Evolutionary conservation across 2,797 vertebrate genomes (phyloP).

Genomic region (Nyctalus aviator): DNA sequence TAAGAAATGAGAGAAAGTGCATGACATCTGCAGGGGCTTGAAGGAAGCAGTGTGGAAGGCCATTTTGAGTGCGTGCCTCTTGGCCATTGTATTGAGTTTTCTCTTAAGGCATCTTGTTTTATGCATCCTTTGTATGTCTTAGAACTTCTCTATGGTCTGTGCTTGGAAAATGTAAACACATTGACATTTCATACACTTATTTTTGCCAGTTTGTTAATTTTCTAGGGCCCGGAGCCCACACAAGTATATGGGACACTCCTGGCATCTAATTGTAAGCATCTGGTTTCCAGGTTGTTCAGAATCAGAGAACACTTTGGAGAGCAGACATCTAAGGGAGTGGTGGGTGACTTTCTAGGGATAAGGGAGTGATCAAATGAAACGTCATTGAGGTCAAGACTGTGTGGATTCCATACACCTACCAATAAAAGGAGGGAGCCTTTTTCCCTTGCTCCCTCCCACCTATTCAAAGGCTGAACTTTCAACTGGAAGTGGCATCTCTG

Average conservation of each 20-base stretch:
- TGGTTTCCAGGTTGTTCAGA: slow-evolving; percentile 33
- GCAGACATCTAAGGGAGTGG: neutral
- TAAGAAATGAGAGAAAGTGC: slow-evolving; percentile 23
- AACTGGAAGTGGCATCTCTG: neutral
- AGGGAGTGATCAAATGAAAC: neutral
- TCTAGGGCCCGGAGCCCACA: neutral
- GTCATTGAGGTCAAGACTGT: neutral
- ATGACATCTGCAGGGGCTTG: neutral
- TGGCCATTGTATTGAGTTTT: neutral
- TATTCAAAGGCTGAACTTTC: neutral
- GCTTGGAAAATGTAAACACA: neutral
- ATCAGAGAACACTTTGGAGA: neutral
- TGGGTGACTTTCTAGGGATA: neutral
- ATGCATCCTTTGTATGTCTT: neutral
- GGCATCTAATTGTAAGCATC: neutral
- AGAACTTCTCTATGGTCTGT: neutral
- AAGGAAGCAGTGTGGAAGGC: neutral
- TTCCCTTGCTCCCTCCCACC: neutral
- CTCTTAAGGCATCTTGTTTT: neutral
- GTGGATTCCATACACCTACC: neutral
- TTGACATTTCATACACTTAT: neutral
- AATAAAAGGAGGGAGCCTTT: neutral
- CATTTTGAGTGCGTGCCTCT: neutral
- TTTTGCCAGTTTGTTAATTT: neutral
- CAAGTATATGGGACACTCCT: neutral